Percentiles rank a stretch among this genome's conserved stretches.
Conservation (phyloP, 2,797 vertebrate genomes). For the Hipposideros larvatus region DNA sequence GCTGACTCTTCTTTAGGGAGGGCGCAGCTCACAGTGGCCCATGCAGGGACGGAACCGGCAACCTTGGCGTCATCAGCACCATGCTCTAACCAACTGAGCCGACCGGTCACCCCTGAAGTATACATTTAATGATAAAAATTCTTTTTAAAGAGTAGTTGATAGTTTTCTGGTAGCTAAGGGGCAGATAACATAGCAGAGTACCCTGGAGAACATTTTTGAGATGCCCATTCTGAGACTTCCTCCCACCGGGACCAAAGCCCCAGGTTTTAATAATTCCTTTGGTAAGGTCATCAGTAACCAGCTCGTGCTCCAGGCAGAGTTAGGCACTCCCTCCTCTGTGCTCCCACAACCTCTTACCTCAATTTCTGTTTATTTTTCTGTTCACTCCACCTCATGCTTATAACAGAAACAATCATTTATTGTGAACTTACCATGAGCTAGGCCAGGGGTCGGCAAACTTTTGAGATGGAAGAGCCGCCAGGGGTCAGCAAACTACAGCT, state of each 20-base stretch:
- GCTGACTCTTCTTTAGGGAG: no score
- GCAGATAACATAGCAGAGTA: neutral
- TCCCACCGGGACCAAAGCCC: neutral
- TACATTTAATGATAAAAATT: neutral
- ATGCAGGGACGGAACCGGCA: no score
- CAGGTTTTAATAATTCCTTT: neutral
- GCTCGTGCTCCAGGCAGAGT: neutral
- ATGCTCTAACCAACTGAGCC: no score
- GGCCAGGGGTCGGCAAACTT: neutral
- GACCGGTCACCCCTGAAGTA: no score
- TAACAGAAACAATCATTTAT: conserved; percentile 21
- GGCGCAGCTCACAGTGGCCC: no score
- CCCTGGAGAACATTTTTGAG: neutral
- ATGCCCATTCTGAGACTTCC: neutral
- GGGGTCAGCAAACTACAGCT: no score
- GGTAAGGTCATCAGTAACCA: neutral
- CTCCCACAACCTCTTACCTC: neutral
- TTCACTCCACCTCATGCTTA: neutral
- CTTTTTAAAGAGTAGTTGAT: neutral
- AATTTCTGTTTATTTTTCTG: neutral
- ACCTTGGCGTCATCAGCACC: no score
- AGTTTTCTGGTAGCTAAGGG: neutral
- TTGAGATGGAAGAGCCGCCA: no score
- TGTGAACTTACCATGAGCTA: neutral
- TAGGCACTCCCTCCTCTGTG: neutral